Evolutionary conservation across 2,888 invertebrate genomes (phyloP).

Genomic region (Rhamnusium bicolor): DNA sequence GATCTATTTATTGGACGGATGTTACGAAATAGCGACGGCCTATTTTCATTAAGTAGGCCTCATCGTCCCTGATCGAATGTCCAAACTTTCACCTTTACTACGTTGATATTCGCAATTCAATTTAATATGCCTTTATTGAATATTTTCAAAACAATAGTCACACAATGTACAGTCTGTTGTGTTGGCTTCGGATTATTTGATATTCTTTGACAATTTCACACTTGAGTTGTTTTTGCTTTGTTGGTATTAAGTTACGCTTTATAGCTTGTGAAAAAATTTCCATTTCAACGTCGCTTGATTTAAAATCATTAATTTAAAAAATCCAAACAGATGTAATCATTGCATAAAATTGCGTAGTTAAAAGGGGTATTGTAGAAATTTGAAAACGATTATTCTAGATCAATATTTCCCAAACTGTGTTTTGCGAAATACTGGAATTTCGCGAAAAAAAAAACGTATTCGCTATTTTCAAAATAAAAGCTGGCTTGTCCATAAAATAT

Average conservation of each 20-base stretch:
- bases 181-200: neutral
- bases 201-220: constrained; percentile 7
- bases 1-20: neutral
- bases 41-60: neutral
- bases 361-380: no score
- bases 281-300: neutral
- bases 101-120: constrained; percentile 23
- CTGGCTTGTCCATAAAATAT: no score
- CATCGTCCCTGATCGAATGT: constrained; percentile 46
- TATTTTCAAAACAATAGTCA: constrained; percentile 25
- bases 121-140: constrained; percentile 29
- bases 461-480: no score
- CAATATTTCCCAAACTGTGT: no score
- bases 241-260: no score
- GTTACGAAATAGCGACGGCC: neutral
- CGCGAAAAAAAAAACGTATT: no score
- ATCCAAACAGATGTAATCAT: neutral
- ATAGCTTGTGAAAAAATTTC: neutral
- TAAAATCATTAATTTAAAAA: neutral
- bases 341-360: neutral
- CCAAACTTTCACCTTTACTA: constrained; percentile 40
- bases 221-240: neutral
- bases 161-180: neutral
- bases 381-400: no score
- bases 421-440: no score